Percentiles rank a stretch among this genome's conserved stretches.
These are phyloP conservation scores for Sebastes diaconus DNA, from an alignment of 2,797 vertebrate species.

Conservation along the genomic window DNA sequence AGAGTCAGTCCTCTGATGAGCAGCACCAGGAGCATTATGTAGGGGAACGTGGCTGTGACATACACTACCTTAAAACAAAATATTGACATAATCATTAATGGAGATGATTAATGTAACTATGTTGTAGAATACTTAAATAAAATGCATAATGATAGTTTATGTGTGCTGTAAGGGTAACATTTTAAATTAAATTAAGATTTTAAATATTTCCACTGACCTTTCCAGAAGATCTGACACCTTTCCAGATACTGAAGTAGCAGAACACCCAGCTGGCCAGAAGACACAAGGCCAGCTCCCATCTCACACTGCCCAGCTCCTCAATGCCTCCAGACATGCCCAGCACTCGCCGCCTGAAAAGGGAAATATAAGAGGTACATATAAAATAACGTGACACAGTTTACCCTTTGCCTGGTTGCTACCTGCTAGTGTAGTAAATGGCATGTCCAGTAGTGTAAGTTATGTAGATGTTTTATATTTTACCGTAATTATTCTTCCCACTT, in stretches of 20 bases:
- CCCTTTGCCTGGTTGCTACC: no score
- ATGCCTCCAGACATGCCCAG: conserved; percentile 62
- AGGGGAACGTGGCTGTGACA: conserved; percentile 72
- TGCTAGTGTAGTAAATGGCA: accelerated
- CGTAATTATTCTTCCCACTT: no score
- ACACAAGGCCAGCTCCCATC: conserved; percentile 70
- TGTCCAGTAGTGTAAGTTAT: no score
- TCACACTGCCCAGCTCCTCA: conserved; percentile 60
- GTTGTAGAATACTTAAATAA: background rate
- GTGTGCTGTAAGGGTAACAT: no score
- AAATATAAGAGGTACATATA: background rate
- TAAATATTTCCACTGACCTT: conserved; percentile 37
- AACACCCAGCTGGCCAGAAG: conserved; percentile 53
- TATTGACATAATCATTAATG: no score
- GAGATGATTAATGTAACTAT: background rate
- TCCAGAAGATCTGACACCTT: conserved; percentile 68
- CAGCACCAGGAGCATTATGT: conserved; percentile 67
- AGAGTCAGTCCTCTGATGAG: conserved; percentile 70
- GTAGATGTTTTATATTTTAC: no score
- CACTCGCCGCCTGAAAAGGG: conserved; percentile 38
- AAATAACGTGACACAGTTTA: no score
- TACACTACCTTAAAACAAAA: conserved; percentile 59
- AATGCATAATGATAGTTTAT: no score
- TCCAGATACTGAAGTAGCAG: conserved; percentile 75
- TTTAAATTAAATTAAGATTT: no score